Percentiles rank a stretch among this genome's conserved stretches.
phyloP scores from a whole-genome alignment of 2,797 vertebrate species.

The Liparis tanakae region DNA sequence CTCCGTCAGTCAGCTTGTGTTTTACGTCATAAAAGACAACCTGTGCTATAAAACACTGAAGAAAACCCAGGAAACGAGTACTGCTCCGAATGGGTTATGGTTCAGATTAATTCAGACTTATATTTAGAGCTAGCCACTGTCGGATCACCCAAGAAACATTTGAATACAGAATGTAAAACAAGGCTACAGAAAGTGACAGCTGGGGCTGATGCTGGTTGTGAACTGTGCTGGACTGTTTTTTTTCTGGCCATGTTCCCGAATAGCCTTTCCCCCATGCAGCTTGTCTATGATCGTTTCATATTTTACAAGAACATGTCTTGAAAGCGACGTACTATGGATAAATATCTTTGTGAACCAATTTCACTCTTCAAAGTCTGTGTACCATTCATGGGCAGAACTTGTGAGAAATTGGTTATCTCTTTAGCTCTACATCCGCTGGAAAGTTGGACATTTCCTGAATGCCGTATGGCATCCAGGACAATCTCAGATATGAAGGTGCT shows the following conservation, averaged over 20 bases:
- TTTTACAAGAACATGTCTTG: neutral
- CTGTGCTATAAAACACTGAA: neutral
- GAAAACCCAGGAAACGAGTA: neutral
- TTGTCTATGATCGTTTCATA: neutral
- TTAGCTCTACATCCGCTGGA: conserved; percentile 32
- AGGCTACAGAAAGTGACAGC: conserved; percentile 9
- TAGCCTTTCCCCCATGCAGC: neutral
- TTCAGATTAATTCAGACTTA: conserved; percentile 1
- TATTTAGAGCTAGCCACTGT: no score
- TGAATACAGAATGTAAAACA: neutral
- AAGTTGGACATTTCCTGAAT: conserved; percentile 32
- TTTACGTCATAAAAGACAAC: neutral
- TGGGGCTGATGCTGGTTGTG: neutral
- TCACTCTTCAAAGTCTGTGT: neutral
- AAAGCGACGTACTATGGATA: neutral
- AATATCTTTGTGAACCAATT: neutral
- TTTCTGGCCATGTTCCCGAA: conserved; percentile 1
- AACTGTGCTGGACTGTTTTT: neutral
- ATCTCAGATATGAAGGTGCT: conserved; percentile 50
- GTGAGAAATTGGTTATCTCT: conserved; percentile 12
- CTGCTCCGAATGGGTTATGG: neutral
- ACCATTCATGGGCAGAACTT: neutral
- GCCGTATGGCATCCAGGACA: conserved; percentile 32
- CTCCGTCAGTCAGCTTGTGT: neutral
- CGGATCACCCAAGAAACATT: neutral